phyloP scores from a whole-genome alignment of 2,888 invertebrate species.

The Sinopyrophorus schimmeli region DNA sequence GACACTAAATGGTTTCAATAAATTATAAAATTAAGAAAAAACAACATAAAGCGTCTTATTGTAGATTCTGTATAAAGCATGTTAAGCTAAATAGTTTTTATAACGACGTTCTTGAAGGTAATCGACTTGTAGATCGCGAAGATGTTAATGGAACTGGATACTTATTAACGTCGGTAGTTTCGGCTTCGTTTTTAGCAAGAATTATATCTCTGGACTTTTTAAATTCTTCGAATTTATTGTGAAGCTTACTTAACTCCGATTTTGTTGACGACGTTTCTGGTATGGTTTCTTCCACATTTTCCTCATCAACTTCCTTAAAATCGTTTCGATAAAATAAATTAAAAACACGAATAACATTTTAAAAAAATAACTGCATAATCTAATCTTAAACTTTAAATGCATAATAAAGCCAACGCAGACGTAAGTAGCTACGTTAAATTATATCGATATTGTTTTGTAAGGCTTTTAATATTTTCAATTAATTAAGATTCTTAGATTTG shows the following conservation, averaged over 20 bases:
- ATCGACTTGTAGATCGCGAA: conserved; percentile 43
- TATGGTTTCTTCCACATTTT: conserved; percentile 57
- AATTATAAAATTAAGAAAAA: too few relatives aligned
- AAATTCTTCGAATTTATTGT: conserved; percentile 63
- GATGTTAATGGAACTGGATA: conserved; percentile 39
- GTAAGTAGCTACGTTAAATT: too few relatives aligned
- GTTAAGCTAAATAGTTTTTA: too few relatives aligned
- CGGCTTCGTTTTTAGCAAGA: conserved; percentile 34
- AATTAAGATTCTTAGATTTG: too few relatives aligned
- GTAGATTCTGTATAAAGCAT: too few relatives aligned
- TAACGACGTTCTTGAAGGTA: conserved; percentile 50
- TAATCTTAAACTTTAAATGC: background rate
- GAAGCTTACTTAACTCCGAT: conserved; percentile 56
- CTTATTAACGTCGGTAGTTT: conserved; percentile 36
- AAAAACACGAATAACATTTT: background rate
- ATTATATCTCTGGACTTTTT: conserved; percentile 56
- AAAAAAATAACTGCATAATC: background rate
- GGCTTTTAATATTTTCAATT: too few relatives aligned
- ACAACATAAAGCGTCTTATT: too few relatives aligned
- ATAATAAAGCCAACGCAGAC: too few relatives aligned
- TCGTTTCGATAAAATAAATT: conserved; percentile 30
- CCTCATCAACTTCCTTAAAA: conserved; percentile 73
- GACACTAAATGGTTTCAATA: too few relatives aligned
- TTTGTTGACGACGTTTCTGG: conserved; percentile 56
- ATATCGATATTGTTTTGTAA: too few relatives aligned